Conservation (phyloP, 2,797 vertebrate genomes). For the Linurgus olivaceus region DNA sequence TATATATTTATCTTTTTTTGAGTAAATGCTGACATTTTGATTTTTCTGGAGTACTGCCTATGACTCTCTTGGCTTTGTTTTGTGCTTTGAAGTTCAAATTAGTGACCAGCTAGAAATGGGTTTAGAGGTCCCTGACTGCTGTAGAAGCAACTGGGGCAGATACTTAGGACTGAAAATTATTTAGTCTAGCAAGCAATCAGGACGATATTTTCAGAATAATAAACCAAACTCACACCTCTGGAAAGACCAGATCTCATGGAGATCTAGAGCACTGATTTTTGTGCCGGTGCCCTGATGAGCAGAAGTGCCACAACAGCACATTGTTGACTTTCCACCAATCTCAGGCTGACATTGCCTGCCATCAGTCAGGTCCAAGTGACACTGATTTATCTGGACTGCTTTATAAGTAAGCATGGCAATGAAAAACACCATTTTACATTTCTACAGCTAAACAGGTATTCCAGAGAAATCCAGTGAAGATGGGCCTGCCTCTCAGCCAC, state of each 20-base stretch:
- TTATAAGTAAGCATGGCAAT: background rate
- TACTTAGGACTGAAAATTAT: background rate
- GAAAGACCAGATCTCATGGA: background rate
- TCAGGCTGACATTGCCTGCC: background rate
- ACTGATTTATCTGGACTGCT: accelerated
- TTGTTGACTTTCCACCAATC: background rate
- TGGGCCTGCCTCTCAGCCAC: background rate
- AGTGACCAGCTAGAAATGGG: background rate
- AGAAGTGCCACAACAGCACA: background rate
- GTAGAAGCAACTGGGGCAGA: background rate
- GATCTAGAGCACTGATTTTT: background rate
- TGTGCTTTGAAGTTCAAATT: background rate
- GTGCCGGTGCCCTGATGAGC: background rate
- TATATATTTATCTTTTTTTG: background rate
- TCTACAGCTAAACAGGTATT: background rate
- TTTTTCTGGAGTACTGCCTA: background rate
- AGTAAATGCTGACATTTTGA: background rate
- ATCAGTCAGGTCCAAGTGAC: background rate
- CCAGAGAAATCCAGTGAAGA: background rate
- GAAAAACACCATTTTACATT: background rate
- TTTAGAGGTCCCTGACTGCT: background rate
- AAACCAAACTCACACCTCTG: background rate
- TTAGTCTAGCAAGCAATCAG: background rate
- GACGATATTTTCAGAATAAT: background rate
- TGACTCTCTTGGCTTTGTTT: background rate